phyloP scores from a whole-genome alignment of 2,797 vertebrate genomes.

The Clamator glandarius region DNA sequence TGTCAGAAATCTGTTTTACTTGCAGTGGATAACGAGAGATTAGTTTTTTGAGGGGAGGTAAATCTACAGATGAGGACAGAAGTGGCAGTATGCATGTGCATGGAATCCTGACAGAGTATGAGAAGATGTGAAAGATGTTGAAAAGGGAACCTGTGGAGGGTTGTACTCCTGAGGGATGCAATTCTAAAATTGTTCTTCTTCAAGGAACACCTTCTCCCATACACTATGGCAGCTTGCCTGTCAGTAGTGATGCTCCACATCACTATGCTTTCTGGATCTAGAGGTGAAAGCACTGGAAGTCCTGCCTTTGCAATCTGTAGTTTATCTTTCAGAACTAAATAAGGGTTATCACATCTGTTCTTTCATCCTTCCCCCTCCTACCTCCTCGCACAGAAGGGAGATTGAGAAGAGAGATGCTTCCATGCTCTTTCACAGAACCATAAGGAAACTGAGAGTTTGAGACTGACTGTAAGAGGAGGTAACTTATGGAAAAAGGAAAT shows the following conservation, averaged over 20 bases:
- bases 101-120: background rate
- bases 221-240: constrained; percentile 25
- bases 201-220: constrained; percentile 55
- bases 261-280: constrained; percentile 37
- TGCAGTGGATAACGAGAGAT: background rate
- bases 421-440: background rate
- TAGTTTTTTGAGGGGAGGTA: background rate
- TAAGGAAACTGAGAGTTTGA: constrained; percentile 13
- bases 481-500: constrained; percentile 48
- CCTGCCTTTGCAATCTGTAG: constrained; percentile 50
- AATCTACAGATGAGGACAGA: background rate
- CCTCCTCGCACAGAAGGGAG: constrained; percentile 3
- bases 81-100: background rate
- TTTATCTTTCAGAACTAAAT: constrained; percentile 65
- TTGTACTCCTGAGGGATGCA: constrained; percentile 19
- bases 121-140: background rate
- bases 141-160: background rate
- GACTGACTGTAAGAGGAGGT: background rate
- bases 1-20: background rate
- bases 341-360: constrained; percentile 59
- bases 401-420: background rate
- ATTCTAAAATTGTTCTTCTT: constrained; percentile 44
- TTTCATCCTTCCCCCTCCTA: constrained; percentile 34
- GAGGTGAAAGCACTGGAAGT: constrained; percentile 49
- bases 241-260: constrained; percentile 44